Conservation (phyloP, 2,888 invertebrate genomes). For the Drosophila nr. perissopoda region DNA sequence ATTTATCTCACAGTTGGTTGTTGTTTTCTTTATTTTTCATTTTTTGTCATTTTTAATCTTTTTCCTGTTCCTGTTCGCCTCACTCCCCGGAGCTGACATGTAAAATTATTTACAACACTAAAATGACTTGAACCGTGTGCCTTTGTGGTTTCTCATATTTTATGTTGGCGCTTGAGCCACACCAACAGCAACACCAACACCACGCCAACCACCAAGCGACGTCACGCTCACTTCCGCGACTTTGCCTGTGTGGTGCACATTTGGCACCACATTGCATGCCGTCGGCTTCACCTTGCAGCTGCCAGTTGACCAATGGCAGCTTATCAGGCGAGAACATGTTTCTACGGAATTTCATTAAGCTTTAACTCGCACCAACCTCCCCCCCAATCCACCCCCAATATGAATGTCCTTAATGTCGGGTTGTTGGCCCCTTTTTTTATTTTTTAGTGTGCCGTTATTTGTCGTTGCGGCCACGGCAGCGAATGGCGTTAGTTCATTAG, state of each 20-base stretch:
- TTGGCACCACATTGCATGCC: conserved; percentile 64
- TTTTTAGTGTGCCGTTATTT: conserved; percentile 57
- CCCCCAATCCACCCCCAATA: no score
- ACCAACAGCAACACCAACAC: neutral
- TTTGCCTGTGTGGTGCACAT: conserved; percentile 72
- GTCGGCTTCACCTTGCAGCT: conserved; percentile 24
- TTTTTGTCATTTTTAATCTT: neutral
- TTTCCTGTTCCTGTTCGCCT: neutral
- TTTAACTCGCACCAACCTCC: conserved; percentile 4
- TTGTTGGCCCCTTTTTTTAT: conserved; percentile 58
- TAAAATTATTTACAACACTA: conserved; percentile 70
- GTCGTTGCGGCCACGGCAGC: conserved; percentile 51
- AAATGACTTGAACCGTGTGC: conserved; percentile 66
- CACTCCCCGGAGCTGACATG: conserved; percentile 24
- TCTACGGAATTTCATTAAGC: conserved; percentile 75
- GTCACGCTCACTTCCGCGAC: conserved; percentile 70
- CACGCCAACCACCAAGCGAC: conserved; percentile 3
- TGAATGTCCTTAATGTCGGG: conserved; percentile 59
- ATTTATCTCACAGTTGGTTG: conserved; percentile 16
- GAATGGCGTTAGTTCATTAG: conserved; percentile 81
- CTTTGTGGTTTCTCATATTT: conserved; percentile 65
- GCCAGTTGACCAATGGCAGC: conserved; percentile 75
- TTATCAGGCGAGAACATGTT: conserved; percentile 83
- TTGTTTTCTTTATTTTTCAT: neutral
- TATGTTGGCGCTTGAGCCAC: conserved; percentile 25